Percentiles rank a stretch among this genome's conserved stretches.
Evolutionary conservation across 2,888 invertebrate species (phyloP).

Genomic region (Pseudococcus longispinus): DNA sequence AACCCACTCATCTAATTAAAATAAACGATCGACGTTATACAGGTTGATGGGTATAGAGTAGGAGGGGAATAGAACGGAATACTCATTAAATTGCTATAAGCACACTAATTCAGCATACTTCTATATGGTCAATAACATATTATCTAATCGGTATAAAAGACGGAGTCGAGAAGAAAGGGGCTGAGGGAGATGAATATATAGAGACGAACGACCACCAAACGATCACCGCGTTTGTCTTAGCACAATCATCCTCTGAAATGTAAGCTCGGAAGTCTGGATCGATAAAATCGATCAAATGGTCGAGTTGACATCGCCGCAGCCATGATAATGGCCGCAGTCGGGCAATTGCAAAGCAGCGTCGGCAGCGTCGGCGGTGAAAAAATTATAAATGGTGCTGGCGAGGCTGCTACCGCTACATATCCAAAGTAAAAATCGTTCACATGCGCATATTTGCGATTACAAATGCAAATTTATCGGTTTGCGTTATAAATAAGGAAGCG

Average conservation of each 20-base stretch:
- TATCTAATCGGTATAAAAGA: background rate
- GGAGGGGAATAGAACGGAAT: background rate
- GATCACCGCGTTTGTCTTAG: background rate
- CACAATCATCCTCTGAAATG: background rate
- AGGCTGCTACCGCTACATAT: background rate
- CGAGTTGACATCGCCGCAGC: background rate
- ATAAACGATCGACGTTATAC: background rate
- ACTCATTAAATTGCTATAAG: background rate
- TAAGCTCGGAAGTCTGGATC: background rate
- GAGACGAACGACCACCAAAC: background rate
- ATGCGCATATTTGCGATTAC: constrained; percentile 51
- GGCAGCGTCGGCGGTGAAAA: background rate
- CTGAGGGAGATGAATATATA: background rate
- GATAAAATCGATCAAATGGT: background rate
- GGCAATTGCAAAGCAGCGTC: background rate
- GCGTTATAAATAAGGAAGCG: constrained; percentile 55
- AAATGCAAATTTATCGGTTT: constrained; percentile 55
- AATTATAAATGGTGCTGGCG: background rate
- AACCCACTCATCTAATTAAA: constrained; percentile 52
- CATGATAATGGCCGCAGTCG: background rate
- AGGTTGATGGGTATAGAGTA: background rate
- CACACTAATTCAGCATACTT: background rate
- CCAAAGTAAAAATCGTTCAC: background rate
- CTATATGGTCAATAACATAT: background rate
- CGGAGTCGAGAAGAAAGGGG: background rate